Evolutionary conservation across 2,888 invertebrate species (phyloP).

Genomic region (Plutella xylostella): DNA sequence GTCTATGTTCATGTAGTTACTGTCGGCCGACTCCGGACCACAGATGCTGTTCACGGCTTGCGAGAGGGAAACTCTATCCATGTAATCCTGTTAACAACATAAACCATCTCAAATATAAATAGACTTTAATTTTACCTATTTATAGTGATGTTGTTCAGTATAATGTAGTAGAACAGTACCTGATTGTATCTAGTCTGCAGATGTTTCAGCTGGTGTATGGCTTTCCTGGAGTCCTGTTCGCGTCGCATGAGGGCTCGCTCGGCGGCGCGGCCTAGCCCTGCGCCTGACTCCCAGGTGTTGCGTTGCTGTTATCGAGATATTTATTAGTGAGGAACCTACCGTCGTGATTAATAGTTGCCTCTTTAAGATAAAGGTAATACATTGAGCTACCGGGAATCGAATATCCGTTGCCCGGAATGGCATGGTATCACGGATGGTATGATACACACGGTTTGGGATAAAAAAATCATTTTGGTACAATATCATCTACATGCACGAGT

Average conservation of each 20-base stretch:
- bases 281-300: constrained; percentile 41
- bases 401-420: too few relatives aligned
- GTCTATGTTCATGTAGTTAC: constrained; percentile 45
- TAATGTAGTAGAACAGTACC: constrained; percentile 19
- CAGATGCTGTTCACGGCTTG: constrained; percentile 62
- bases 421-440: too few relatives aligned
- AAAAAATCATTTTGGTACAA: not conserved
- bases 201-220: constrained; percentile 57
- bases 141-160: too few relatives aligned
- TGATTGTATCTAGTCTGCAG: constrained; percentile 55
- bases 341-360: too few relatives aligned
- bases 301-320: too few relatives aligned
- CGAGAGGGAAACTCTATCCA: constrained; percentile 53
- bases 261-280: constrained; percentile 45
- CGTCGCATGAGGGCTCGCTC: constrained; percentile 52
- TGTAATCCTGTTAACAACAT: constrained; percentile 44
- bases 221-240: constrained; percentile 59
- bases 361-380: too few relatives aligned
- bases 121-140: too few relatives aligned
- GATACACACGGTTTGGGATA: not conserved
- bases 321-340: too few relatives aligned
- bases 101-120: too few relatives aligned
- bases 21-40: constrained; percentile 42
- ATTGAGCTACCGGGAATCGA: too few relatives aligned
- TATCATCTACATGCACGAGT: not conserved